Percentiles rank a stretch among this genome's conserved stretches.
These are phyloP conservation scores for Tryphoninae sp. DNA, from an alignment of 2,888 invertebrate species.

Conservation along the genomic window DNA sequence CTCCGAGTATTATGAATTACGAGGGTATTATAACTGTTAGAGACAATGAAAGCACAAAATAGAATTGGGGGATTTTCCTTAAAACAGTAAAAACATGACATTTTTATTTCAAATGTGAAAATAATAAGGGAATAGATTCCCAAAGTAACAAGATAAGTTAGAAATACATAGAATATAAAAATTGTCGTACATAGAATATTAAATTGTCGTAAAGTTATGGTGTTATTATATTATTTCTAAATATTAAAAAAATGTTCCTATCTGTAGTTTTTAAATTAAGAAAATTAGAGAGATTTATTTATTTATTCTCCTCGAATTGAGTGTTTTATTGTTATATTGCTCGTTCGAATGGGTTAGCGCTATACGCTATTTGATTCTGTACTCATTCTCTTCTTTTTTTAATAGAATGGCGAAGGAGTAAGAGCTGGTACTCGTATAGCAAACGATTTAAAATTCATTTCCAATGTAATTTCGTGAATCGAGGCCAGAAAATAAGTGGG, in stretches of 20 bases:
- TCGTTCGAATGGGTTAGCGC: neutral
- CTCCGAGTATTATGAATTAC: neutral
- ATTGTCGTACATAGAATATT: too few species aligned
- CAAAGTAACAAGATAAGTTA: too few species aligned
- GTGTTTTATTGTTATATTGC: neutral
- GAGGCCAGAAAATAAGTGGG: constrained; percentile 63
- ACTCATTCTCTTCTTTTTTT: constrained; percentile 14
- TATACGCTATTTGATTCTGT: neutral
- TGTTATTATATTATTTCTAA: too few species aligned
- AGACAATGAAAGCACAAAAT: constrained; percentile 13
- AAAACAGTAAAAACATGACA: too few species aligned
- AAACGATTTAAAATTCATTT: neutral
- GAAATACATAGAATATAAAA: too few species aligned
- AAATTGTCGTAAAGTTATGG: too few species aligned
- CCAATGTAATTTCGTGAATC: constrained; percentile 59
- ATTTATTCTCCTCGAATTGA: neutral
- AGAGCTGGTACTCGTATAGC: neutral
- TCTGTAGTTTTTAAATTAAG: too few species aligned
- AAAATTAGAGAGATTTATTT: neutral
- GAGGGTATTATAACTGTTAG: neutral
- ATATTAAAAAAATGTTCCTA: too few species aligned
- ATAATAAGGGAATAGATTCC: too few species aligned
- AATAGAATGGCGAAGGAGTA: constrained; percentile 17
- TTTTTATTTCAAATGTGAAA: too few species aligned
- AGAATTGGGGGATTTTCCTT: neutral